Evolutionary conservation across 2,888 invertebrate species (phyloP).

Genomic region (Stenoptilia bipunctidactyla): DNA sequence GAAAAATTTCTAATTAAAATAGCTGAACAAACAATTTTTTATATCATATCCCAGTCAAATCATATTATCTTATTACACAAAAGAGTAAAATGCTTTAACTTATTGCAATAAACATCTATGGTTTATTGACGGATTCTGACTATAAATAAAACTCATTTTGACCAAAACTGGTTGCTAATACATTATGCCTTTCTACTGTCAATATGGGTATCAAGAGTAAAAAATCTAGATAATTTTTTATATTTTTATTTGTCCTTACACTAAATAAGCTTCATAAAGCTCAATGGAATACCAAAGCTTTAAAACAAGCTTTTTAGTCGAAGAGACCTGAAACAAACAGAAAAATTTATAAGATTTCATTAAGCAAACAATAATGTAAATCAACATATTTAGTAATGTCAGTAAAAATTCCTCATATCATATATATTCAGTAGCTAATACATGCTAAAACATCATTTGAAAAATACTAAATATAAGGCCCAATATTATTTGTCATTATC

Average conservation of each 20-base stretch:
- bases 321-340: conserved; percentile 78
- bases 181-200: too few species aligned
- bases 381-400: conserved; percentile 20
- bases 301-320: conserved; percentile 73
- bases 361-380: not conserved
- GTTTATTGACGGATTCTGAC: too few species aligned
- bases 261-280: conserved; percentile 61
- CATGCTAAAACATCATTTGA: conserved; percentile 68
- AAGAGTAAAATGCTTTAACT: too few species aligned
- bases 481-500: too few species aligned
- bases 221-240: conserved; percentile 20
- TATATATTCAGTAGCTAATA: conserved; percentile 70
- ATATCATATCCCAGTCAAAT: too few species aligned
- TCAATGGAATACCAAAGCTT: conserved; percentile 54
- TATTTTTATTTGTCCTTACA: conserved; percentile 52
- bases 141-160: too few species aligned
- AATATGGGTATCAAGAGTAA: conserved; percentile 7
- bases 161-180: too few species aligned
- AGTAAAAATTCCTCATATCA: conserved; percentile 41
- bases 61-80: too few species aligned
- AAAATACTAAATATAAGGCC: too few species aligned
- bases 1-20: too few species aligned
- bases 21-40: too few species aligned
- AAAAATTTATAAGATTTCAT: conserved; percentile 10
- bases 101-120: too few species aligned